Evolutionary conservation across 2,797 vertebrate species (phyloP).

Genomic region (Xenentodon cancila): DNA sequence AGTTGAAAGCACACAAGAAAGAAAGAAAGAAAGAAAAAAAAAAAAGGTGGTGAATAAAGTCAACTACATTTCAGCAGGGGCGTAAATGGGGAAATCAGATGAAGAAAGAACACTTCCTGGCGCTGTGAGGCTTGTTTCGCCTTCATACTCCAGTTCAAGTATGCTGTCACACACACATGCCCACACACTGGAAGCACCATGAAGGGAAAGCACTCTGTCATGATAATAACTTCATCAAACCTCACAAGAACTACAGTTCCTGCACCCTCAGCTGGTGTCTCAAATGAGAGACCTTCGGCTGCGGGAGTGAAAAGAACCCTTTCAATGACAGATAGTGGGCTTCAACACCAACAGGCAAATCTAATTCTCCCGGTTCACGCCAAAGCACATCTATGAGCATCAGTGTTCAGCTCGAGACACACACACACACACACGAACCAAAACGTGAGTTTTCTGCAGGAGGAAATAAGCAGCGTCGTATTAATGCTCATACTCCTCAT

Average conservation of each 20-base stretch:
- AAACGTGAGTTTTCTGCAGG: constrained; percentile 43
- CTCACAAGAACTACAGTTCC: constrained; percentile 34
- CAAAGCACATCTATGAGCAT: constrained; percentile 62
- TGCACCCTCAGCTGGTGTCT: background rate
- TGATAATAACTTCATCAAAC: constrained; percentile 43
- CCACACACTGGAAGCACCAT: background rate
- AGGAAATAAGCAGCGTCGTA: constrained; percentile 57
- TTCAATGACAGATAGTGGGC: constrained; percentile 69
- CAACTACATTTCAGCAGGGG: constrained; percentile 25
- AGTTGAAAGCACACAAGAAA: constrained; percentile 8
- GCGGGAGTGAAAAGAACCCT: constrained; percentile 61
- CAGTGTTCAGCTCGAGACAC: constrained; percentile 47
- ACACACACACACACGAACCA: constrained; percentile 32
- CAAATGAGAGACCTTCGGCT: constrained; percentile 60
- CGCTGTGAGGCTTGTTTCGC: constrained; percentile 27
- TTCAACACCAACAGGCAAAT: constrained; percentile 74
- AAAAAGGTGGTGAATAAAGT: constrained; percentile 11
- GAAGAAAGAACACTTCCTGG: constrained; percentile 34
- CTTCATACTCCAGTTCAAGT: constrained; percentile 32
- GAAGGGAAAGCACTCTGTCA: constrained; percentile 26
- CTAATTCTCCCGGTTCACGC: constrained; percentile 68
- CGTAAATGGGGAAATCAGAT: constrained; percentile 20
- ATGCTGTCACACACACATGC: constrained; percentile 1
- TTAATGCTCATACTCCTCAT: constrained; percentile 73
- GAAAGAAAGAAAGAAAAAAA: constrained; percentile 1